Evolutionary conservation across 2,797 vertebrate genomes (phyloP).

Genomic region (Pangasius sanitwongsei): DNA sequence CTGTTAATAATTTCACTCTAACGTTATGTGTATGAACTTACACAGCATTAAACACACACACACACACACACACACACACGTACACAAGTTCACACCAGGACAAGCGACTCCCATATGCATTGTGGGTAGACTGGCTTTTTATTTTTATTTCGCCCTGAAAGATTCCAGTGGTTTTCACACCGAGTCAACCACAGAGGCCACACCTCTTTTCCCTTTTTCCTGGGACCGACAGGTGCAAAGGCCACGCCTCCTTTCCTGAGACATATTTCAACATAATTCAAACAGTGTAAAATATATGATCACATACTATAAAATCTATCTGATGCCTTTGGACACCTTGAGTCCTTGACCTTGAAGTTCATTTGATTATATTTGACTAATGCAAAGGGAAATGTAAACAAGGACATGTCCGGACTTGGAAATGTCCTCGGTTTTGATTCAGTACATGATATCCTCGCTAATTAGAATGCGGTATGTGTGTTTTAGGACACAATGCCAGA

Average conservation of each 20-base stretch:
- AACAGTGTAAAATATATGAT: background rate
- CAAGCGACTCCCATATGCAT: slow-evolving; percentile 34
- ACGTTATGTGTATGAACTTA: no score
- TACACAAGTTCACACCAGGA: slow-evolving; percentile 47
- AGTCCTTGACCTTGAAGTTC: background rate
- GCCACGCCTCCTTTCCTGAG: background rate
- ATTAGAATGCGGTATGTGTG: background rate
- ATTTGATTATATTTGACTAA: background rate
- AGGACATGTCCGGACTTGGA: background rate
- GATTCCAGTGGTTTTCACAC: slow-evolving; percentile 48
- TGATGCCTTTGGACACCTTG: background rate
- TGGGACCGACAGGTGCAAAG: background rate
- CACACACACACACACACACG: slow-evolving; percentile 18
- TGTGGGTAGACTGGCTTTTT: slow-evolving; percentile 41
- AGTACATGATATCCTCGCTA: background rate
- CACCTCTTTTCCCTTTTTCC: background rate
- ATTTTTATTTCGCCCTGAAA: slow-evolving; percentile 33
- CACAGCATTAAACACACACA: background rate
- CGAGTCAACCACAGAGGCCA: background rate
- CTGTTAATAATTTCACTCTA: no score
- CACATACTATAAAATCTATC: background rate
- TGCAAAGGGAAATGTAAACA: background rate
- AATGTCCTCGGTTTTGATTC: background rate
- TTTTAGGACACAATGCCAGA: background rate
- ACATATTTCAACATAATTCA: background rate